phyloP scores from a whole-genome alignment of 2,113 vertebrate species.

The Spea multiplicata region DNA sequence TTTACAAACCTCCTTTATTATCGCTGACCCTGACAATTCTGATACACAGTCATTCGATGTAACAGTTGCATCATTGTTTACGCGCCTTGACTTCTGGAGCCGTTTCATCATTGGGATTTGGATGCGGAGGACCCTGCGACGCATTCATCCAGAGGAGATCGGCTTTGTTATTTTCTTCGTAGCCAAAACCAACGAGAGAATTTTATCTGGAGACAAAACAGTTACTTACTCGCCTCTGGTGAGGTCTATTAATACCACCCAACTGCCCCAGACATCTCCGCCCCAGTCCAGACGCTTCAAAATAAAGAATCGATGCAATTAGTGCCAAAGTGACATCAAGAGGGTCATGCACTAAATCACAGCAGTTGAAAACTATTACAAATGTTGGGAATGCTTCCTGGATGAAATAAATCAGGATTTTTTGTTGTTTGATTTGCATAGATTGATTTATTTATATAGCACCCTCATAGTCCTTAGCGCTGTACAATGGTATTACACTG shows the following conservation, averaged over 20 bases:
- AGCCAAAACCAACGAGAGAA: neutral
- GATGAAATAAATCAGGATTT: too few relatives aligned
- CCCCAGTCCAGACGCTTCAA: neutral
- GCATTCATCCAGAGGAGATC: neutral
- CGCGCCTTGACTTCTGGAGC: neutral
- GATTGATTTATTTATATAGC: too few relatives aligned
- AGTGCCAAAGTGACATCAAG: neutral
- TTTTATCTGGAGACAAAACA: conserved; percentile 17
- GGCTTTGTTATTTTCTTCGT: neutral
- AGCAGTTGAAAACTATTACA: too few relatives aligned
- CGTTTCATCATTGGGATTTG: conserved; percentile 24
- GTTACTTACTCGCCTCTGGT: neutral
- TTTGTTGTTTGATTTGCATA: too few relatives aligned
- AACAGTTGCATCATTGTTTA: conserved; percentile 33
- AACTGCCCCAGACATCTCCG: neutral
- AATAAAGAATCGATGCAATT: neutral
- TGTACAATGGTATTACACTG: too few relatives aligned
- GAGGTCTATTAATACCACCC: neutral
- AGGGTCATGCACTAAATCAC: too few relatives aligned
- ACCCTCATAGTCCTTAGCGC: too few relatives aligned
- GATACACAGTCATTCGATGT: neutral
- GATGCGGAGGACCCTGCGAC: neutral
- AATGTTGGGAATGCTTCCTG: too few relatives aligned
- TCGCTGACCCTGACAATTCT: too few relatives aligned
- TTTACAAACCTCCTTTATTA: too few relatives aligned